Evolutionary conservation across 1,140 invertebrate species (phyloP).

Genomic region (Phthorimaea operculella): DNA sequence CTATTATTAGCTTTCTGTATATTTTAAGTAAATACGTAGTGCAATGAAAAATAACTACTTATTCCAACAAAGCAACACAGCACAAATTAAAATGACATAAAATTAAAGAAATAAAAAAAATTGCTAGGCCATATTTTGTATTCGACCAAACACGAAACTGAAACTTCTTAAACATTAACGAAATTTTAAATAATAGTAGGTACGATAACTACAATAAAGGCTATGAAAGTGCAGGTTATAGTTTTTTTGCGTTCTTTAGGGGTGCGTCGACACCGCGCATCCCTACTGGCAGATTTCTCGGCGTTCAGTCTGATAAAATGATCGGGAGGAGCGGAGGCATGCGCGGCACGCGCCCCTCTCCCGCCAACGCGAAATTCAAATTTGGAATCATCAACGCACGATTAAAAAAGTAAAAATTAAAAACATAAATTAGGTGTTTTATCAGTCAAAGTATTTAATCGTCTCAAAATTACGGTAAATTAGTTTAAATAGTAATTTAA

Average conservation of each 20-base stretch:
- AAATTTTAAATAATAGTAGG: too few species aligned
- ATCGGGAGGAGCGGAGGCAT: conserved; percentile 38
- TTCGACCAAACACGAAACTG: too few species aligned
- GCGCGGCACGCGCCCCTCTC: conserved; percentile 28
- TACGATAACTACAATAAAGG: too few species aligned
- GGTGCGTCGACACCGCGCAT: conserved; percentile 25
- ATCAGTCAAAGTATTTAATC: conserved; percentile 9
- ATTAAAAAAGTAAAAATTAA: conserved; percentile 20
- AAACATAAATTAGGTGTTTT: background rate
- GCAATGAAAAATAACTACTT: too few species aligned
- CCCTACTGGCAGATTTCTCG: conserved; percentile 45
- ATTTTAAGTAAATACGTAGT: too few species aligned
- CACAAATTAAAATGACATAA: too few species aligned
- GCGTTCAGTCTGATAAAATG: conserved; percentile 58
- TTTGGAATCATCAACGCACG: conserved; percentile 21
- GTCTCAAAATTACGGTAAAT: conserved; percentile 6
- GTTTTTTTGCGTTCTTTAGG: background rate
- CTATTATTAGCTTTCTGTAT: too few species aligned
- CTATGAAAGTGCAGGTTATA: too few species aligned
- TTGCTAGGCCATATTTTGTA: too few species aligned
- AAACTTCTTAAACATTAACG: too few species aligned
- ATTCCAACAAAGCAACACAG: too few species aligned
- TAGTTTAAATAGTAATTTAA: background rate
- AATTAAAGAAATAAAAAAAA: too few species aligned
- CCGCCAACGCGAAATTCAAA: conserved; percentile 50